Percentiles rank a stretch among this genome's conserved stretches.
Conservation (phyloP, 1,140 invertebrate species). For the Drosophila burlai region DNA sequence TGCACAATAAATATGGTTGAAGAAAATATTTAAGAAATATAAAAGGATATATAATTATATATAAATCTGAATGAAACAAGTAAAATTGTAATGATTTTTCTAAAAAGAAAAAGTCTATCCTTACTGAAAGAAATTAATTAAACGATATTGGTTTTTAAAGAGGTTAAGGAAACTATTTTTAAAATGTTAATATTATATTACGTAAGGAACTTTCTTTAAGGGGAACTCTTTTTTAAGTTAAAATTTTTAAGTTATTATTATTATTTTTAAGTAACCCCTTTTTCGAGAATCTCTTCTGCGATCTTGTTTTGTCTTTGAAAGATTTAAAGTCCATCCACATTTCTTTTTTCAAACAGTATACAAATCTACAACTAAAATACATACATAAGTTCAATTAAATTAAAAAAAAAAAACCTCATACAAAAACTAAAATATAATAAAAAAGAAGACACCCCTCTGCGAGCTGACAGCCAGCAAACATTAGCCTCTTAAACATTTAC, state of each 20-base stretch:
- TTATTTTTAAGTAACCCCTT: background rate
- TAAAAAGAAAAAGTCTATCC: no score
- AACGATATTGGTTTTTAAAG: no score
- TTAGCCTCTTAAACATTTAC: background rate
- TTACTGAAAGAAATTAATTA: no score
- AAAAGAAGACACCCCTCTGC: background rate
- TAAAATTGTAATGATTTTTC: background rate
- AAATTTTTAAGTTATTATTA: background rate
- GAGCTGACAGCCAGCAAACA: constrained; percentile 7
- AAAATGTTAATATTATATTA: background rate
- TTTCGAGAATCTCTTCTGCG: background rate
- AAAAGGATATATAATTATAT: no score
- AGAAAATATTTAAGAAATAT: background rate
- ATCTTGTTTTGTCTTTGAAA: background rate
- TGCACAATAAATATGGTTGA: background rate
- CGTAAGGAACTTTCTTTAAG: background rate
- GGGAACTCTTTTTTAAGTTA: background rate
- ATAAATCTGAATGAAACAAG: background rate
- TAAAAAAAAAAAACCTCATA: background rate
- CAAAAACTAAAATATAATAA: background rate
- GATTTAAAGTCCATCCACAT: background rate
- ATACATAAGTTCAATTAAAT: background rate
- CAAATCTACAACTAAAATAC: background rate
- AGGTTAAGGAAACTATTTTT: background rate
- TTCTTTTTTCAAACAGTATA: background rate